A percentile compares a stretch with the other conserved stretches of the same genome.
Evolutionary conservation across 2,888 invertebrate genomes (phyloP).

Genomic region (Sisyra terminalis): DNA sequence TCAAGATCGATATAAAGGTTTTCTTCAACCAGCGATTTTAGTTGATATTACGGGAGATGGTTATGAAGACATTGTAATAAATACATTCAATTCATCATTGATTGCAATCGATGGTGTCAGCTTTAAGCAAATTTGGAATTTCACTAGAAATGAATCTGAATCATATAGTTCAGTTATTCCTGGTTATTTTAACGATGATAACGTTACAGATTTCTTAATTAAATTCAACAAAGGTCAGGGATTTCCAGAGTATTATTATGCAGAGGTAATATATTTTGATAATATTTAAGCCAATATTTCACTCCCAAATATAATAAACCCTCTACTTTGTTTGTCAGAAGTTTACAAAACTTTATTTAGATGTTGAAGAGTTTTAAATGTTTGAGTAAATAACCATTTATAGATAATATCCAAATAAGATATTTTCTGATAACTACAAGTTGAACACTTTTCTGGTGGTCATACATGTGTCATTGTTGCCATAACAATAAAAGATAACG

Average conservation of each 20-base stretch:
- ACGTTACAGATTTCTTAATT: constrained; percentile 61
- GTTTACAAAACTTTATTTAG: no score
- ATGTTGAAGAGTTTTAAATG: no score
- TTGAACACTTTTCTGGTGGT: no score
- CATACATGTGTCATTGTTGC: no score
- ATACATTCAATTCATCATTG: constrained; percentile 54
- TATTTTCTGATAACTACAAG: no score
- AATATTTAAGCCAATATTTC: no score
- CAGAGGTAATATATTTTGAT: constrained; percentile 35
- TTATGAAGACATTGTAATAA: constrained; percentile 52
- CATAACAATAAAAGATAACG: no score
- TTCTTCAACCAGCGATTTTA: constrained; percentile 47
- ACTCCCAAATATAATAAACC: no score
- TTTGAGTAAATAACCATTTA: no score
- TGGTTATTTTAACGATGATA: constrained; percentile 61
- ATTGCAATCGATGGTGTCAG: constrained; percentile 54
- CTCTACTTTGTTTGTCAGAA: no score
- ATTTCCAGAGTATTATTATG: constrained; percentile 57
- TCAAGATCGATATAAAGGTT: constrained; percentile 42
- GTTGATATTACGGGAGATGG: constrained; percentile 56
- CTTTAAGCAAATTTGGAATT: constrained; percentile 55
- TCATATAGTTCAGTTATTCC: constrained; percentile 61
- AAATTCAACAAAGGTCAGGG: constrained; percentile 38
- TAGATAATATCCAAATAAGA: no score
- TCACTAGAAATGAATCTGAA: constrained; percentile 45